These are phyloP conservation scores for Apus apus DNA, from an alignment of 2,113 vertebrate genomes.

Conservation along the genomic window DNA sequence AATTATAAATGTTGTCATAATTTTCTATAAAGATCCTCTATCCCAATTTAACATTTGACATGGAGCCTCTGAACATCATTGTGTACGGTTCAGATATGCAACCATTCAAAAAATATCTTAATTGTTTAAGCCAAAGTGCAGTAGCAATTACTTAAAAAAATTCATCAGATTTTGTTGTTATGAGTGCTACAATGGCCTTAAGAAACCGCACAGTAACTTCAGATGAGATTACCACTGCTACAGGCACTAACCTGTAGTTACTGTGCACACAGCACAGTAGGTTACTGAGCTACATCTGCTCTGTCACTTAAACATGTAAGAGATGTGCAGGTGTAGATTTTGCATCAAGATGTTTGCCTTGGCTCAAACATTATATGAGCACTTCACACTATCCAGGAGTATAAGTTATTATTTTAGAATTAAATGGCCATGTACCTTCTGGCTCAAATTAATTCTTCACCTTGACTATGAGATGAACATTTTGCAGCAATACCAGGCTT, in stretches of 20 bases:
- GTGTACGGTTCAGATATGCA: neutral
- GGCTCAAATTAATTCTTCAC: neutral
- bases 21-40: neutral
- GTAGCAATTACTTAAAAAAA: neutral
- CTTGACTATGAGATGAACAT: rapidly evolving
- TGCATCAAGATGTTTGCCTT: neutral
- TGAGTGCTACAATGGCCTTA: neutral
- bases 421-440: neutral
- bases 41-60: neutral
- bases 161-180: neutral
- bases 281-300: neutral
- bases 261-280: neutral
- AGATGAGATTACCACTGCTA: neutral
- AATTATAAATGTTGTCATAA: neutral
- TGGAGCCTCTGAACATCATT: neutral
- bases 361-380: neutral
- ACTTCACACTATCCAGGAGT: neutral
- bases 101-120: neutral
- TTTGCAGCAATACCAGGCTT: rapidly evolving
- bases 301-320: neutral
- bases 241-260: neutral
- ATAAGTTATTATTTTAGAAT: slow-evolving; percentile 14
- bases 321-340: neutral
- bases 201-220: neutral
- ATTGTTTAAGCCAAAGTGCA: neutral